Evolutionary conservation across 1,140 invertebrate genomes (phyloP), one percentile per base, ranked within the genome.

Genomic region (Drosophila pruinosa): DNA sequence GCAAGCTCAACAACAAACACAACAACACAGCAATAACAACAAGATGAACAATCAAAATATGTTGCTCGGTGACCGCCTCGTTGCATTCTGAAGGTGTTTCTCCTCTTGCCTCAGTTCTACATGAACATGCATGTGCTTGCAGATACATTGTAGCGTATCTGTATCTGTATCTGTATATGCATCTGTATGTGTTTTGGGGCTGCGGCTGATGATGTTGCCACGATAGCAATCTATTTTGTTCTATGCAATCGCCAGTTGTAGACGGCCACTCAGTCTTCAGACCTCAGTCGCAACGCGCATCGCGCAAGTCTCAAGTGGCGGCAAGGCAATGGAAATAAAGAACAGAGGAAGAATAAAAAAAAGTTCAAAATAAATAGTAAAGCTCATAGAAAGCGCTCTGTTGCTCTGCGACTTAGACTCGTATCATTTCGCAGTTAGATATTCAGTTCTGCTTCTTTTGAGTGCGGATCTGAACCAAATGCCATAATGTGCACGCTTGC

Each of bases 161-260:
- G 39, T 52, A 52, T 62, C 47, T 62, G 45, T 47, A 26, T 12
- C 10, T 53, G 19, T 48, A 41, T 47, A 19, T 59, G 72, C 68
- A 73, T 50, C 48, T 73, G 38, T 58, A 53, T 58, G 28, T 31
- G 38, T 75, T 70, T 76, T 68, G 57, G 52, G 50, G 79, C 77
- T 57, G 75, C 74, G 48, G 73, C 82, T 86, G 83, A 89, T 89
- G 85, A 89, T 89, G 85, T 89, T 89, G 76, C 75, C 83, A 89
- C 83, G 83, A 89, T 89, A 89, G 83, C 83, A 89, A 89, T 89
- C 85, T 89, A 89, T 89, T 89, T 89, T 89, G 83, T 89, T 83
- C 86, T 89, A 86, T 90, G 88, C 82, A 68, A 70, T 78, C 70
- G 75, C 65, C 67, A 36, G 28, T 43, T 8, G 53, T 5, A 65